Evolutionary conservation across 2,797 vertebrate genomes (phyloP).

Genomic region (Coracias cyanogaster): DNA sequence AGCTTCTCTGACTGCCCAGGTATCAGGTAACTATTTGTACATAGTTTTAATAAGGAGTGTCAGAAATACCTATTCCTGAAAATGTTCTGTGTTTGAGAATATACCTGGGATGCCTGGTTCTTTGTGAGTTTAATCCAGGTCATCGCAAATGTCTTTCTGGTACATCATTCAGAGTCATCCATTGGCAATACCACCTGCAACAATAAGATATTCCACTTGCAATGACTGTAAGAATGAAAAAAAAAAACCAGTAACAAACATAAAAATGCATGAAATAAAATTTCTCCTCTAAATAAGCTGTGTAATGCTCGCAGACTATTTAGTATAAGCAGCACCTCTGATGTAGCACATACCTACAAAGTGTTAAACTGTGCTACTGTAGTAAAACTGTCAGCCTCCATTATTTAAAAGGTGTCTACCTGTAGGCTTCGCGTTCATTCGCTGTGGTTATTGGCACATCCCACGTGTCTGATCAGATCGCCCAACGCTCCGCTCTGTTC

Average conservation of each 20-base stretch:
- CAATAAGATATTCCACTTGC: neutral
- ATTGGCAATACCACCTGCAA: neutral
- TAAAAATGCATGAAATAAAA: slow-evolving; percentile 34
- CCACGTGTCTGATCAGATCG: slow-evolving; percentile 32
- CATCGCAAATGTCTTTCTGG: neutral
- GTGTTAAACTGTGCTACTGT: slow-evolving; percentile 55
- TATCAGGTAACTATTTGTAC: neutral
- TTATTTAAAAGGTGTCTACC: slow-evolving; percentile 68
- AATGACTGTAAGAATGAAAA: neutral
- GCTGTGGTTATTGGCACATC: slow-evolving; percentile 31
- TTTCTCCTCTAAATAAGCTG: neutral
- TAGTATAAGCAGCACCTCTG: neutral
- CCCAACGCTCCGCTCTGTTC: neutral
- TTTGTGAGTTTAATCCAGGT: neutral
- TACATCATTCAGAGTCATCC: neutral
- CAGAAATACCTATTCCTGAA: neutral
- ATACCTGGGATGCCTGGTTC: neutral
- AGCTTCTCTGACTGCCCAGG: neutral
- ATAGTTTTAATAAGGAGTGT: neutral
- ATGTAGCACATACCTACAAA: slow-evolving; percentile 39
- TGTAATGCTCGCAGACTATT: neutral
- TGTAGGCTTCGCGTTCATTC: slow-evolving; percentile 44
- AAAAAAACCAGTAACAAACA: neutral
- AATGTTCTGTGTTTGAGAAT: neutral
- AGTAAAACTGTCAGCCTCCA: slow-evolving; percentile 65